A percentile compares a stretch with the other conserved stretches of the same genome.
These are phyloP conservation scores for Enteromius paludinosus DNA, from an alignment of 2,797 vertebrate genomes.

Conservation along the genomic window DNA sequence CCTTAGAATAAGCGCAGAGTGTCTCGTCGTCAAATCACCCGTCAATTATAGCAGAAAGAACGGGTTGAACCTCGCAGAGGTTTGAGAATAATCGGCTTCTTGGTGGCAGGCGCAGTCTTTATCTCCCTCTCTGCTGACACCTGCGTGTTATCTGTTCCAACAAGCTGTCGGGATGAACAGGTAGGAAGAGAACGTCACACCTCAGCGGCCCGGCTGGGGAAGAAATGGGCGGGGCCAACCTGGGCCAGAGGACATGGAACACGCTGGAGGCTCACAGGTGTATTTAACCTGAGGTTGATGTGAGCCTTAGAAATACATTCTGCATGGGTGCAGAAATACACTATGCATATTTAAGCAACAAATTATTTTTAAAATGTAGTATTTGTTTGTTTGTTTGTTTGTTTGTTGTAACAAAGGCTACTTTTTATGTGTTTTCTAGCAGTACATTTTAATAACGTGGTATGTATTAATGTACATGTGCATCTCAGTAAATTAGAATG, in stretches of 20 bases:
- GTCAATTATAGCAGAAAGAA: slow-evolving; percentile 8
- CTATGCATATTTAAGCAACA: background rate
- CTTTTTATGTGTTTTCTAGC: no score
- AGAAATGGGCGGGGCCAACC: slow-evolving; percentile 14
- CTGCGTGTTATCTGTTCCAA: slow-evolving; percentile 31
- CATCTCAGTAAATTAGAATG: no score
- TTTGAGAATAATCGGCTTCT: slow-evolving; percentile 57
- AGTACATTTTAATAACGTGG: no score
- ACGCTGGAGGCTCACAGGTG: slow-evolving; percentile 21
- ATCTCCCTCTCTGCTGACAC: slow-evolving; percentile 50
- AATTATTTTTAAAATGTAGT: background rate
- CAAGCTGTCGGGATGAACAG: slow-evolving; percentile 31
- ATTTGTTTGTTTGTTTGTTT: background rate
- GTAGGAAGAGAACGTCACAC: slow-evolving; percentile 17
- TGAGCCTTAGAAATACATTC: background rate
- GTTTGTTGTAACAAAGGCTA: background rate
- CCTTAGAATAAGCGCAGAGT: background rate
- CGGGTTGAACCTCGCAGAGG: slow-evolving; percentile 34
- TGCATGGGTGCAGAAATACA: background rate
- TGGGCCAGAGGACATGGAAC: slow-evolving; percentile 8
- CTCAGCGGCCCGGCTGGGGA: slow-evolving; percentile 18
- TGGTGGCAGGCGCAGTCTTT: slow-evolving; percentile 18
- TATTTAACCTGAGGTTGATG: slow-evolving; percentile 2
- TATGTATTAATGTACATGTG: background rate
- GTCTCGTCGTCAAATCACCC: background rate